Base-by-base conservation (phyloP, 2,888 invertebrate species). In the Euproctis similis region DNA sequence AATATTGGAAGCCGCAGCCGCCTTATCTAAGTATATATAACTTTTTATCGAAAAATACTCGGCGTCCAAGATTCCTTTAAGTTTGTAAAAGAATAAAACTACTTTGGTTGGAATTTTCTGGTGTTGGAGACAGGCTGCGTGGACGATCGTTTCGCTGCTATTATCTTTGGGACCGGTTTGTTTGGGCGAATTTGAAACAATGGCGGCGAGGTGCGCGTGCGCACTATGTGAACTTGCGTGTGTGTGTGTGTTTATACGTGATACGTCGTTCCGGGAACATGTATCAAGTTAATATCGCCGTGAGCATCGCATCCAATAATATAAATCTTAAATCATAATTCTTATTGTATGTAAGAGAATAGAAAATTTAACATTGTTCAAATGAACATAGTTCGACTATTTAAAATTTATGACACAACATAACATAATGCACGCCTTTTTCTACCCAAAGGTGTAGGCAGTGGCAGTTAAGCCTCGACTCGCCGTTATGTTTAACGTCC, bases 161-260 rank as follows among this genome's bases (percentile, higher is more conserved):
- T 73, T 75, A 77, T 70, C 68, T 69, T 37, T 53, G 21, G 49
- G 59, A 82, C 82, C 80, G 78, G 82, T 80, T 71, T 52, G 56
- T 68, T 73, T 69, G 60, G 69, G 66, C 63, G 62, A 73, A 74
- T 77, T 72, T 75, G 59, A 77, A 67, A 82, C 76, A 80, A 78
- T 80, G 65, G 76, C 51, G 46, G 14, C 14, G 52, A 41, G 45
- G 32, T 36, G 38, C 45, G 40, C 53, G 49, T 49, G 36, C n/a
- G n/a, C n/a, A n/a, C n/a, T n/a, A n/a, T n/a, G n/a, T n/a, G n/a
- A n/a, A n/a, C n/a, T n/a, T n/a, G n/a, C 49, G 42, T 20, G 8
- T 20, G 10, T 21, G 5, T 21, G 11, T 7, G n/a, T 7, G 31
- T 28, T 32, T 40, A 48, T 51, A 51, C 51, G 51, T 54, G 56